A percentile compares a stretch with the other conserved stretches of the same genome.
These are phyloP conservation scores for Leptinotarsa lineolata DNA, from an alignment of 1,140 invertebrate species.

Conservation along the genomic window DNA sequence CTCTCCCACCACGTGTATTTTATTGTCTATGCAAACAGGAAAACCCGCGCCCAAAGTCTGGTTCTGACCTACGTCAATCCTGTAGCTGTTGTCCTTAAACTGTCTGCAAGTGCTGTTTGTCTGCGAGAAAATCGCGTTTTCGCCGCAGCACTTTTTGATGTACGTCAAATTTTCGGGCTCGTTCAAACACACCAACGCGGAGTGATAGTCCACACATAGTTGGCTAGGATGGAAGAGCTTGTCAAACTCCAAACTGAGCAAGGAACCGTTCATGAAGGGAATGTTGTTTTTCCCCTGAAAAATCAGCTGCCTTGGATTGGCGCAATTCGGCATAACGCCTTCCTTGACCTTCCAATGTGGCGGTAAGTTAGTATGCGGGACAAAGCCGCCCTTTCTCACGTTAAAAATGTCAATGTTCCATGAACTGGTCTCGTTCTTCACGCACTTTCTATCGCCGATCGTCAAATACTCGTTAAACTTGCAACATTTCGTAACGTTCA, in stretches of 20 bases:
- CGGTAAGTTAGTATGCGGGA: constrained; percentile 32
- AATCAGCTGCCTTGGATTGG: constrained; percentile 29
- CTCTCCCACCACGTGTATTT: constrained; percentile 48
- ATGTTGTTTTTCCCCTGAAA: constrained; percentile 33
- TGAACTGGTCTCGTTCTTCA: constrained; percentile 22
- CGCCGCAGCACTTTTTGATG: constrained; percentile 65
- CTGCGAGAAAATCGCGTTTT: constrained; percentile 62
- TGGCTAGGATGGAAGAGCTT: constrained; percentile 40
- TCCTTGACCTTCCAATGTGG: constrained; percentile 44
- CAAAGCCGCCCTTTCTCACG: constrained; percentile 27
- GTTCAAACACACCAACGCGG: constrained; percentile 40
- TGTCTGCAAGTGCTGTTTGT: constrained; percentile 54
- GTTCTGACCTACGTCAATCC: constrained; percentile 43
- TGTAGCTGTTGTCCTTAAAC: constrained; percentile 32
- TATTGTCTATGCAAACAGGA: constrained; percentile 58
- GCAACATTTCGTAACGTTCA: constrained; percentile 39
- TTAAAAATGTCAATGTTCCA: constrained; percentile 44
- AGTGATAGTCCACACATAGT: constrained; percentile 47
- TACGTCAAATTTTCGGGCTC: constrained; percentile 35
- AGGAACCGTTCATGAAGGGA: constrained; percentile 42
- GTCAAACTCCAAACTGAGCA: constrained; percentile 41
- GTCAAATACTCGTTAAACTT: constrained; percentile 35
- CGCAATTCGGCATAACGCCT: constrained; percentile 36
- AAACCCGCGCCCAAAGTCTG: constrained; percentile 56
- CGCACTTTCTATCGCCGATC: constrained; percentile 34